These are phyloP conservation scores for Phocoena phocoena DNA, from an alignment of 2,113 vertebrate genomes.

Conservation along the genomic window DNA sequence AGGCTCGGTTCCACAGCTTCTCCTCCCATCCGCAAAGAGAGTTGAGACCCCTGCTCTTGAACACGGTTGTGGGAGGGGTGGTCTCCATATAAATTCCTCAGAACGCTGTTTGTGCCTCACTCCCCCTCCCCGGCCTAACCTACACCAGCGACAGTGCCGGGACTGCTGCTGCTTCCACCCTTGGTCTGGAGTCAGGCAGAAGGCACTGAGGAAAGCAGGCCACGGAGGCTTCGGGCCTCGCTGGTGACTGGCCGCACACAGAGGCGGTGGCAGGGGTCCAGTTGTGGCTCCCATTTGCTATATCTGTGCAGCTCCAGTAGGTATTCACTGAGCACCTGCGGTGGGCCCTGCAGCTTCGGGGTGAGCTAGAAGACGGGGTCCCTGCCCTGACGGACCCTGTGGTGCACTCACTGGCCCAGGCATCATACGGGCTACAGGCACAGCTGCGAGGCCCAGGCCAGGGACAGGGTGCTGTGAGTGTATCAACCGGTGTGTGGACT, in stretches of 20 bases:
- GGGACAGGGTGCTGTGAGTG: neutral
- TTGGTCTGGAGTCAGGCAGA: neutral
- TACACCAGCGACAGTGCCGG: neutral
- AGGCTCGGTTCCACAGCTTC: fast-evolving
- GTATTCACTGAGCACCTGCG: neutral
- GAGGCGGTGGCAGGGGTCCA: neutral
- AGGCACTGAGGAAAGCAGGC: neutral
- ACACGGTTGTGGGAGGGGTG: neutral
- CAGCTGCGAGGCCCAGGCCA: fast-evolving
- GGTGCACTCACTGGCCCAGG: neutral
- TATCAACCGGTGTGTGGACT: neutral
- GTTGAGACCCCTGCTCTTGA: neutral
- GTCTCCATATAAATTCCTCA: neutral
- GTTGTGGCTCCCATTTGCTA: too few species aligned
- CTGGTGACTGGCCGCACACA: neutral
- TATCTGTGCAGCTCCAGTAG: too few species aligned
- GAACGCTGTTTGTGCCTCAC: neutral
- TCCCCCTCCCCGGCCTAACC: fast-evolving
- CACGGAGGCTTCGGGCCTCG: fast-evolving
- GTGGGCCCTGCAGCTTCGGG: neutral
- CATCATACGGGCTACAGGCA: neutral
- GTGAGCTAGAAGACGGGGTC: neutral
- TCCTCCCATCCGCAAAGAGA: neutral
- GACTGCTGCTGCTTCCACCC: too few species aligned
- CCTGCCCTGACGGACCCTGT: fast-evolving